Conservation (phyloP, 2,888 invertebrate species). For the Toxonevra muliebris region DNA sequence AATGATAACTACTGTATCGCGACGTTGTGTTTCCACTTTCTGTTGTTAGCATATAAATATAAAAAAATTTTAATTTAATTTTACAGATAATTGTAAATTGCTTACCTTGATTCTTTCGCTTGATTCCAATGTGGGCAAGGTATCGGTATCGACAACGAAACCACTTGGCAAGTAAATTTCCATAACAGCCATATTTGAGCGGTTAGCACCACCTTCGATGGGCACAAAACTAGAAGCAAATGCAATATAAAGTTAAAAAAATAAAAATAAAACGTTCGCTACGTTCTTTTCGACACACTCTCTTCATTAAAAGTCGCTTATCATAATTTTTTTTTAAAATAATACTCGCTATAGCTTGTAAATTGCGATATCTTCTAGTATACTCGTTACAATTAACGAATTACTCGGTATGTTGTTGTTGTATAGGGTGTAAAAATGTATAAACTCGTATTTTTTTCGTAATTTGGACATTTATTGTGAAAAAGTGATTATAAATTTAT, state of each 20-base stretch:
- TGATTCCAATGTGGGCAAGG: constrained; percentile 73
- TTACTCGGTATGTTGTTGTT: too few species aligned
- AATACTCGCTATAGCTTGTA: too few species aligned
- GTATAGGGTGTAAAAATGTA: too few species aligned
- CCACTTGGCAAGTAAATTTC: constrained; percentile 91
- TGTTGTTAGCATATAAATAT: constrained; percentile 29
- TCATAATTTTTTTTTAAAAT: too few species aligned
- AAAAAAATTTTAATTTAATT: background rate
- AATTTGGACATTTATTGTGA: too few species aligned
- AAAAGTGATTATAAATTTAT: too few species aligned
- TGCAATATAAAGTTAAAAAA: background rate
- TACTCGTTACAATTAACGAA: too few species aligned
- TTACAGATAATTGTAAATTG: background rate
- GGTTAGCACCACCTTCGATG: constrained; percentile 64
- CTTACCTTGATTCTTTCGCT: constrained; percentile 66
- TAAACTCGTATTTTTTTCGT: too few species aligned
- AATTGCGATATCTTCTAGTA: too few species aligned
- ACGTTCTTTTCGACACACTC: too few species aligned
- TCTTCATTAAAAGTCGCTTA: too few species aligned
- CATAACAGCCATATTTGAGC: constrained; percentile 86
- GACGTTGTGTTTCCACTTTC: constrained; percentile 75
- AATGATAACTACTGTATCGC: constrained; percentile 73
- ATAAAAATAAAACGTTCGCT: background rate
- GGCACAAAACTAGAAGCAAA: constrained; percentile 54
- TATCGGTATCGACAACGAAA: constrained; percentile 84